Percentiles rank a stretch among this genome's conserved stretches.
phyloP scores from a whole-genome alignment of 2,888 invertebrate species.

The Trachelus iudaicus region DNA sequence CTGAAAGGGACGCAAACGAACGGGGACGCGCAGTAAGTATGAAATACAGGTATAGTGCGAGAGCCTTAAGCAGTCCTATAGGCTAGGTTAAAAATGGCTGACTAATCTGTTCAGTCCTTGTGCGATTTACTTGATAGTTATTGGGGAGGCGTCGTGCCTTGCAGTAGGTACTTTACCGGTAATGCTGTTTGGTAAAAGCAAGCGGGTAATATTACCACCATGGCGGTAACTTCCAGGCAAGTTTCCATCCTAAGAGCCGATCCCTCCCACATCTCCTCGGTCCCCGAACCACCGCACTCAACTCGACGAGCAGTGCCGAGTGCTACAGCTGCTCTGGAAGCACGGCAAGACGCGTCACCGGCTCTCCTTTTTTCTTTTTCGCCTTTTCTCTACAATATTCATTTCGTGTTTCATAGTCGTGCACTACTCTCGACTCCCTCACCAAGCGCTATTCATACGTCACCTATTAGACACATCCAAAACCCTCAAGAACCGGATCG shows the following conservation, averaged over 20 bases:
- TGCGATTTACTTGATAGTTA: neutral
- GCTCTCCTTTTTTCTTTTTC: neutral
- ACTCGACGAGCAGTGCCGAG: constrained; percentile 35
- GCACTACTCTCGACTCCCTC: constrained; percentile 12
- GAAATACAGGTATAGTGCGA: neutral
- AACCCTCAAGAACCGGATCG: neutral
- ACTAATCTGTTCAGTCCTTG: neutral
- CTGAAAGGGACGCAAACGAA: neutral
- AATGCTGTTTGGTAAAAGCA: neutral
- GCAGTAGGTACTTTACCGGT: neutral
- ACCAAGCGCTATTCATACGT: neutral
- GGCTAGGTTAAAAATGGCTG: neutral
- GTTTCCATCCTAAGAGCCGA: constrained; percentile 37
- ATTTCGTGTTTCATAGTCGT: constrained; percentile 8
- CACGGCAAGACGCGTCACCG: constrained; percentile 1
- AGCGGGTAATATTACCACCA: neutral
- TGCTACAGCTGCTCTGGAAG: constrained; percentile 1
- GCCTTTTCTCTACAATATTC: neutral
- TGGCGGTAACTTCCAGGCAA: constrained; percentile 1
- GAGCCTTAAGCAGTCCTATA: neutral
- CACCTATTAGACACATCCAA: neutral
- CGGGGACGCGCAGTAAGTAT: neutral
- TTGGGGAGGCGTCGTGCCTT: neutral
- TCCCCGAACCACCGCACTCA: constrained; percentile 31
- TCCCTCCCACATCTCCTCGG: constrained; percentile 38